Base-by-base conservation (phyloP, 2,888 invertebrate genomes). In the Orchesella flavescens region DNA sequence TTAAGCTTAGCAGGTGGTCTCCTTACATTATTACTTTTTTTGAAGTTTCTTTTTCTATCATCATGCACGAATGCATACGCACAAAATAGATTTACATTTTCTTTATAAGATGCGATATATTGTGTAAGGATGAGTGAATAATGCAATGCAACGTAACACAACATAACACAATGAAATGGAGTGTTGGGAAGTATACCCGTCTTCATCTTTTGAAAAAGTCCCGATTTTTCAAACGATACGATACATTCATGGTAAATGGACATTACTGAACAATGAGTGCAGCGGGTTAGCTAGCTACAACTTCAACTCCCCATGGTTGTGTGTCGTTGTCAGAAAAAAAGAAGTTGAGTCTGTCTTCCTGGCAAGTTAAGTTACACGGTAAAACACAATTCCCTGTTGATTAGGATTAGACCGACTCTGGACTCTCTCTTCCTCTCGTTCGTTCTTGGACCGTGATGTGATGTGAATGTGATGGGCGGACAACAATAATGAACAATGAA, bases 1-100 rank as follows among this genome's bases (percentile, higher is more conserved):
- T 87, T 85, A 83, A 63, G 72, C 84, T 80, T 84, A 79, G 85
- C 87, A 87, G 87, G 87, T 87, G 87, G 86, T 87, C 86, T 68
- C 61, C 65, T 73, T 72, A 69, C 66, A 71, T 74, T 71, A 75
- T 71, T 82, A 71, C 81, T 82, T 82, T 82, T 74, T 74, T 61
- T 55, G 19, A 23, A 57, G 24, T 21, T 61, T 65, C 53, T 57
- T 46, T 76, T 63, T 53, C 43, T 46, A 55, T 46, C n/a, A n/a
- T n/a, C 53, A 66, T 79, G 61, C 68, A 81, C 59, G 68, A 46
- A 81, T 68, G 59, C 57, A 81, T 79, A 73, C 34, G 72, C 55
- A 79, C 57, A 66, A 65, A 73, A 57, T 61, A 15, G 19, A 69
- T 71, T 23, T 17, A 49, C 55, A 23, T 44, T 13, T 10, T 53